Base-by-base conservation (phyloP, 2,113 vertebrate genomes). In the Turnix velox region DNA sequence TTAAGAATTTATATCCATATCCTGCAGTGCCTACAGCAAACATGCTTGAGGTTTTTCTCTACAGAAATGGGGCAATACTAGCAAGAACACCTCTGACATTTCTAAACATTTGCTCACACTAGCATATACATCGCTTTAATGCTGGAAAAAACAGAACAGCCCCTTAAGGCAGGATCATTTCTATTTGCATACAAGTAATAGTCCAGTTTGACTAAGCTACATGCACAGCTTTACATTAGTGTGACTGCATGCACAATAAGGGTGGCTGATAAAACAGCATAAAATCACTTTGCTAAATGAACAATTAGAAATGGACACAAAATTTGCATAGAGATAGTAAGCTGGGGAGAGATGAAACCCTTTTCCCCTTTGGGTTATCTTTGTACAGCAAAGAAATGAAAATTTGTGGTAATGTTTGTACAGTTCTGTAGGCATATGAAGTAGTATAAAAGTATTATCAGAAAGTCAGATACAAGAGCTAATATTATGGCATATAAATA, bases 281-380 rank as follows among this genome's bases (percentile, higher is more conserved):
- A 93, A 92, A 94, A 96, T 83, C 84, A 88, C 83, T 94, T 88
- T 87, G 43, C 89, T 87, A 95, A 96, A 96, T 94, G 77, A 96
- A 91, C 91, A 93, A 92, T 94, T 96, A 95, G 86, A 91, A 96
- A 94, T 74, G 91, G 92, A 96, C 94, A 95, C 66, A 91, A 84
- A 91, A 96, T 92, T 92, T 95, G 74, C 94, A 91, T 92, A 89
- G 80, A 96, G 81, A 96, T 91, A 83, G 91, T 71, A 93, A 95
- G 84, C 94, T 84, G 80, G 95, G 84, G 92, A 93, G 84, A 91
- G 71, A 92, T 96, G 91, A 93, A 96, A 89, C 40, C 46, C 55
- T 76, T 2, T n/a, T 89, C 75, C 87, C 87, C 55, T 85, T 93
- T 96, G 89, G 67, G 51, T 89, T 91, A 78, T 93, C 92, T 89